phyloP scores from a whole-genome alignment of 1,140 invertebrate species.

The Tachypleus tridentatus region DNA sequence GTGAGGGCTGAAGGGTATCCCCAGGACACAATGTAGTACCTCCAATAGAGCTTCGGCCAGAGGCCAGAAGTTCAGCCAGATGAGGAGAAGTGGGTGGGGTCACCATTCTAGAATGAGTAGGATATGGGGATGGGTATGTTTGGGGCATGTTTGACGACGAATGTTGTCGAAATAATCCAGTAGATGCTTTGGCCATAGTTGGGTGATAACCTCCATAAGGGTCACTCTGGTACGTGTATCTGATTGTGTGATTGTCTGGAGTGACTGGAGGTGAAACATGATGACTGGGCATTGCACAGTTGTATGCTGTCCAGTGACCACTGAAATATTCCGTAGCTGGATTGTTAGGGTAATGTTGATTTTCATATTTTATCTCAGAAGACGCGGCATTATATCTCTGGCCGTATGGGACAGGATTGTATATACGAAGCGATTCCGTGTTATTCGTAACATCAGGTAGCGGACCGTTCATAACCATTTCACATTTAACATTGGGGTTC shows the following conservation, averaged over 20 bases:
- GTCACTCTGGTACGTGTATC: slow-evolving; percentile 10
- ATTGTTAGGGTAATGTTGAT: no score
- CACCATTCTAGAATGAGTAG: slow-evolving; percentile 34
- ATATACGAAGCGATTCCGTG: no score
- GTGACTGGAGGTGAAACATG: slow-evolving; percentile 13
- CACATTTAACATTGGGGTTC: no score
- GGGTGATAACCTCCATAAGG: slow-evolving; percentile 15
- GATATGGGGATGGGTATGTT: slow-evolving; percentile 9
- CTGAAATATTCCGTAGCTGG: no score
- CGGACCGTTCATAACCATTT: no score
- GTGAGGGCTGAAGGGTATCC: neutral
- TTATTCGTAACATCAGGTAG: no score
- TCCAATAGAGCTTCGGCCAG: slow-evolving; percentile 7
- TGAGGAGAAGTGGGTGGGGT: slow-evolving; percentile 45
- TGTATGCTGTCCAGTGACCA: no score
- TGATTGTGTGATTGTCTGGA: slow-evolving; percentile 6
- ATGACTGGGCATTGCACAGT: neutral
- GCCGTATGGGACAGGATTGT: no score
- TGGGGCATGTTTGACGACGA: slow-evolving; percentile 7
- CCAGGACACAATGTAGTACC: slow-evolving; percentile 3
- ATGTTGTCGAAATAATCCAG: slow-evolving; percentile 1
- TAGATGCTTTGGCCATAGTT: slow-evolving; percentile 4
- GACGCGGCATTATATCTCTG: no score
- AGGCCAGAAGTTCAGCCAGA: slow-evolving; percentile 33
- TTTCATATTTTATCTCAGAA: no score